A percentile compares a stretch with the other conserved stretches of the same genome.
These are phyloP conservation scores for Esperia sulphurella DNA, from an alignment of 2,888 invertebrate species.

Conservation along the genomic window DNA sequence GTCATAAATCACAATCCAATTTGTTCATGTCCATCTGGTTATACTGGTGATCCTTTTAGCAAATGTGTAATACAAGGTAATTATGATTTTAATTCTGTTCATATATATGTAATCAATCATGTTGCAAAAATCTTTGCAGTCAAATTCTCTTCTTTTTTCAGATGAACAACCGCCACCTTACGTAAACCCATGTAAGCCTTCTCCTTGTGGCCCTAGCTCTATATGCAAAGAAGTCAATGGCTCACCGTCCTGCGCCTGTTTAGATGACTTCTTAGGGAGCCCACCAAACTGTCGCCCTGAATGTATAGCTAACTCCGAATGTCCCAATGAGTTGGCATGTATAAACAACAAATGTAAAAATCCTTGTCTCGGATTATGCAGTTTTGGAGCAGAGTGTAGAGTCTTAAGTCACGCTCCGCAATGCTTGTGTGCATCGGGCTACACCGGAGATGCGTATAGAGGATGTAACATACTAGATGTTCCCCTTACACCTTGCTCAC, in stretches of 20 bases:
- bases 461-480: conserved; percentile 70
- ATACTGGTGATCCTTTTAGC: conserved; percentile 86
- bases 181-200: conserved; percentile 83
- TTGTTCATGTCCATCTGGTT: conserved; percentile 82
- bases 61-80: conserved; percentile 83
- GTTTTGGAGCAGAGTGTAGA: conserved; percentile 83
- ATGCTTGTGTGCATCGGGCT: conserved; percentile 84
- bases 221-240: conserved; percentile 80
- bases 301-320: conserved; percentile 87
- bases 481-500: conserved; percentile 81
- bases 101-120: conserved; percentile 2
- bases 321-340: conserved; percentile 83
- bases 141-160: conserved; percentile 29
- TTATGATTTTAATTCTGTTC: not conserved
- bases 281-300: conserved; percentile 87
- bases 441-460: conserved; percentile 82
- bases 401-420: conserved; percentile 87
- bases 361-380: conserved; percentile 87
- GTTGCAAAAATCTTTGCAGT: not conserved
- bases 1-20: conserved; percentile 88
- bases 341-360: conserved; percentile 86
- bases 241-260: conserved; percentile 85
- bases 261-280: conserved; percentile 82
- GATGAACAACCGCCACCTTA: conserved; percentile 44
- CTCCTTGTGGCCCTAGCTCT: conserved; percentile 87